Evolutionary conservation across 2,113 vertebrate genomes (phyloP), one percentile per base, ranked within the genome.

Genomic region (Herpetotheres cachinnans): DNA sequence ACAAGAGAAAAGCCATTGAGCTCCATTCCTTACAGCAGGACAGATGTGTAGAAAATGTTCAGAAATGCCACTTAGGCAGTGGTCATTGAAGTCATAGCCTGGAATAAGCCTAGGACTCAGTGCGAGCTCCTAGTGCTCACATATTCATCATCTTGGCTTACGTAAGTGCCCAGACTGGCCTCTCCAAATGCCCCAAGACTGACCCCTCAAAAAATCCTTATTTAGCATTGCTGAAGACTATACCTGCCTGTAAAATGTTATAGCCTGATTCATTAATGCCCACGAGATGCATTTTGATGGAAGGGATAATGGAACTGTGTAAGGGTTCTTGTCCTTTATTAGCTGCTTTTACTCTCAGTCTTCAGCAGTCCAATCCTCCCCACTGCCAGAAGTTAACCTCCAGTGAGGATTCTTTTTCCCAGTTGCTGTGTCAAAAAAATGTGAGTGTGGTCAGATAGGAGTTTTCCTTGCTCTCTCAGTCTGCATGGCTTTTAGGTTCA

Each of bases 111-210:
- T 69, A 76, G 36, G 52, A 82, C 54, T 29, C 54, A 72, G 66
- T 9, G 2, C 3, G 6, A 82, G 55, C 58, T 88, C 71, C 70
- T 12, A 4, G 0, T 0, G 0, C 36, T 92, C 44, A 36, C 59
- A 82, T 86, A 86, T 93, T 73, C 54, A 86, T 94, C 95, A 92
- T 74, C 50, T 65, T 90, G 85, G 92, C 76, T 94, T 96, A 96
- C 12, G 7, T 86, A 95, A 93, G 88, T 3, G 32, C 88, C 85
- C 88, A 93, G 95, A 86, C 90, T 89, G 92, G 63, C 67, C 85
- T 95, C 63, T 93, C 38, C 72, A 74, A 74, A 71, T 26, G 77
- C 29, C 65, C 83, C 47, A 77, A 70, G 72, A 44, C 38, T 95
- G 76, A 97, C 59, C 63, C 82, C 86, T 83, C 59, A 86, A 73